Base-by-base conservation (phyloP, 2,797 vertebrate genomes). In the Brachymystax lenok region DNA sequence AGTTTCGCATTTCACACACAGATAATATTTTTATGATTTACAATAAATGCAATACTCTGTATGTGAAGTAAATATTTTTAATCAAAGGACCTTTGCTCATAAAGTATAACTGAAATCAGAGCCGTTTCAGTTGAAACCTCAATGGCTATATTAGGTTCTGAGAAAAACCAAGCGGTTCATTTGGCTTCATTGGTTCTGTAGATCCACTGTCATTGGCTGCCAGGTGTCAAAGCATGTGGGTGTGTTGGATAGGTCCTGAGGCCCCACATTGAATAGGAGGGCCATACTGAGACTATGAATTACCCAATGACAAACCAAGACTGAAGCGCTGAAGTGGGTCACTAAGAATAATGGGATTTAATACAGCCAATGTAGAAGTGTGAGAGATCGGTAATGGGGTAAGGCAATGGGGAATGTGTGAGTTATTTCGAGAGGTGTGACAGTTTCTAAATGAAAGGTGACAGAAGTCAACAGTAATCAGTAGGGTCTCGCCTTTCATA, bases 291-390 rank as follows among this genome's bases (percentile, higher is more conserved):
- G 73, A 64, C 50, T 61, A n/a, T 73, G 24, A 24, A 6, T 14
- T 2, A 24, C 21, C 79, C 21, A 33, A 64, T 40, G 35, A 5
- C 68, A 13, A n/a, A n/a, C 71, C 3, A 51, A 71, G 33, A 35
- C 40, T 19, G 52, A 54, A 54, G 52, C 17, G 52, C 52, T 54
- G 52, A 51, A 71, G 33, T 51, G 51, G 71, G 52, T 74, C 73
- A 63, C 78, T 35, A 27, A 59, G 71, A 81, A 84, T 70, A 67
- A 71, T 79, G 46, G 14, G 68, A 80, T 77, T 71, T 77, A 40
- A 12, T 79, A 19, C 74, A 56, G 35, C 52, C 50, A 73, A 77
- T n/a, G 46, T 50, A 74, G n/a, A 71, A 52, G 35, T 19, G 35
- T 40, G 8, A 17, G 24, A 68, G 33, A 54, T 68, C 74, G 61